phyloP scores from a whole-genome alignment of 2,113 vertebrate species.

The Calyptommatus sinebrachiatus region DNA sequence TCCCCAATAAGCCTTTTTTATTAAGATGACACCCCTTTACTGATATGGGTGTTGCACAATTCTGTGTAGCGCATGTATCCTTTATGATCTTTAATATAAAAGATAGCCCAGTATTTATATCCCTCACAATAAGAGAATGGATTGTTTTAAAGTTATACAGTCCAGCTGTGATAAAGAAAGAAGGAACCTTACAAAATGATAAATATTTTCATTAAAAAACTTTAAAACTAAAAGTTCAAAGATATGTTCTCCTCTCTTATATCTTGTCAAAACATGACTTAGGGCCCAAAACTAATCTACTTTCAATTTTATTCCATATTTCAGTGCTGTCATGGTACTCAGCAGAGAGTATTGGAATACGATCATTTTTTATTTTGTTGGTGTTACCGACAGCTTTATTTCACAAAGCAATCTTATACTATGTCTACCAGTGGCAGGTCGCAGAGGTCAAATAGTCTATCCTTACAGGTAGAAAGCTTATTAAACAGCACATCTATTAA shows the following conservation, averaged over 20 bases:
- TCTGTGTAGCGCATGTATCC: conserved; percentile 37
- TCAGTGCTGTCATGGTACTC: conserved; percentile 89
- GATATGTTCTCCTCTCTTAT: conserved; percentile 75
- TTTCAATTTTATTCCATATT: conserved; percentile 98
- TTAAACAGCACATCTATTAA: conserved; percentile 76
- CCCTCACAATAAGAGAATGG: conserved; percentile 70
- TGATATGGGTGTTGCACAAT: conserved; percentile 56
- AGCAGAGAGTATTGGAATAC: conserved; percentile 83
- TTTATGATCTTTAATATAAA: conserved; percentile 72
- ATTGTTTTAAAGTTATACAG: conserved; percentile 77
- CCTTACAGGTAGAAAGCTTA: conserved; percentile 80
- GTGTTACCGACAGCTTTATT: conserved; percentile 99
- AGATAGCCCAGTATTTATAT: conserved; percentile 75
- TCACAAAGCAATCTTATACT: conserved; percentile 97
- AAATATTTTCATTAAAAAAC: conserved; percentile 86
- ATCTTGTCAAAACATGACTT: conserved; percentile 95
- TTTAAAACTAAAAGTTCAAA: conserved; percentile 84
- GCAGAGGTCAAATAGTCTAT: conserved; percentile 85
- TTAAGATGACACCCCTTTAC: conserved; percentile 68
- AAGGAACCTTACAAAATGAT: conserved; percentile 78
- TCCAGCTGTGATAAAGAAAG: conserved; percentile 73
- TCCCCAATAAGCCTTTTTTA: conserved; percentile 64
- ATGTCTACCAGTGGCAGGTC: conserved; percentile 88
- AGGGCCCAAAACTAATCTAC: conserved; percentile 94
- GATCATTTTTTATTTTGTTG: conserved; percentile 94